Base-by-base conservation (phyloP, 2,113 vertebrate genomes). In the Eulemur rufifrons region DNA sequence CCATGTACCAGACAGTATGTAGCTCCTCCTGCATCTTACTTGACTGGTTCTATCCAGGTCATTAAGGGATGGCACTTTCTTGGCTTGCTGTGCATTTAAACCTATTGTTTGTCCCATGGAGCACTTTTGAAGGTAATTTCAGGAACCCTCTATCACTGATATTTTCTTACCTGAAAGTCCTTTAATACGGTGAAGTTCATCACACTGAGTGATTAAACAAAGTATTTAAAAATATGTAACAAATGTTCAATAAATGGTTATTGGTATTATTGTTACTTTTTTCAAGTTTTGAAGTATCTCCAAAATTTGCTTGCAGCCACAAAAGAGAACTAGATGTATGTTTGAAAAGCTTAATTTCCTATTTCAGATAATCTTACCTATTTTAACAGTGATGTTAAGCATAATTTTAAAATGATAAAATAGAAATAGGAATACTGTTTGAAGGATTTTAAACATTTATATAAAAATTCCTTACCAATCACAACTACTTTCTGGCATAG, bases 341-440 rank as follows among this genome's bases (percentile, higher is more conserved):
- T 80, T 69, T 81, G 76, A 71, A 87, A 96, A 95, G 39, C 25
- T 94, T 93, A 84, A 94, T 95, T 97, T 97, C 95, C 95, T 96
- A 56, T 96, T 91, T 95, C 66, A 96, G 71, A 42, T 8, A 66
- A 3, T 77, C 52, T 95, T 88, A 95, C 68, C 50, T 86, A 68
- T 71, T 20, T 80, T 95, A 86, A 83, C 29, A 59, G 34, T 81
- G 63, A 69, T 91, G 81, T 14, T 86, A 77, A 68, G 73, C 39
- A 80, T 50, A 81, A 95, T 54, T 96, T 77, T 7, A 84, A 89
- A 89, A 80, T 86, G 80, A 97, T 91, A 86, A 89, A 85, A 96
- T 64, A 84, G 14, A 87, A 76, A 86, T 45, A 94, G 45, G 6
- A 93, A 95, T 83, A 71, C 10, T 56, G 5, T 93, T 81, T 83